Conservation (phyloP, 2,888 invertebrate genomes). For the Lepetodrilus schrolli region DNA sequence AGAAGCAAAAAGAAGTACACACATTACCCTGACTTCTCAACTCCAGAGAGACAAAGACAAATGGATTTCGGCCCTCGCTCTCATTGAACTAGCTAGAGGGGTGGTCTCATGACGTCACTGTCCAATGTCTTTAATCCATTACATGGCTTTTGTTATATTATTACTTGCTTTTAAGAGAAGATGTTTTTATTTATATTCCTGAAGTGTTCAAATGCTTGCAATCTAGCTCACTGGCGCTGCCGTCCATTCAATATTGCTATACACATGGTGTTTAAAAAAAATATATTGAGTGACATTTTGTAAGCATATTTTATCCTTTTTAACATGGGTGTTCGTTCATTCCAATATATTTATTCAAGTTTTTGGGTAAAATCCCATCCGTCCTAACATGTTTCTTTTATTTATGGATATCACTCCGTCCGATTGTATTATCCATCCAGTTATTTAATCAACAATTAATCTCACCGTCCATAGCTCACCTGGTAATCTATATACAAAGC, state of each 20-base stretch:
- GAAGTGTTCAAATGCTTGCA: conserved; percentile 32
- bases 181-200: conserved; percentile 28
- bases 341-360: not conserved
- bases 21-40: not conserved
- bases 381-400: not conserved
- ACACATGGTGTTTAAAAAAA: not conserved
- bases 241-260: conserved; percentile 15
- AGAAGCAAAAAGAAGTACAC: not conserved
- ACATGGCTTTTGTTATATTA: conserved; percentile 18
- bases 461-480: too few species aligned
- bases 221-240: conserved; percentile 29
- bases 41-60: conserved; percentile 53
- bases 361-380: not conserved
- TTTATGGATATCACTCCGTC: not conserved
- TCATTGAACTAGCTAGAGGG: conserved; percentile 69
- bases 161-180: conserved; percentile 1
- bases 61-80: conserved; percentile 67
- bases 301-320: not conserved
- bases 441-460: too few species aligned
- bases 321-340: conserved; percentile 9
- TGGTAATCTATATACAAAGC: too few species aligned
- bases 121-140: conserved; percentile 14
- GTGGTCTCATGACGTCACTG: conserved; percentile 7
- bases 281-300: not conserved
- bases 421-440: not conserved